Evolutionary conservation across 2,113 vertebrate genomes (phyloP).

Genomic region (Xiphophorus hellerii): DNA sequence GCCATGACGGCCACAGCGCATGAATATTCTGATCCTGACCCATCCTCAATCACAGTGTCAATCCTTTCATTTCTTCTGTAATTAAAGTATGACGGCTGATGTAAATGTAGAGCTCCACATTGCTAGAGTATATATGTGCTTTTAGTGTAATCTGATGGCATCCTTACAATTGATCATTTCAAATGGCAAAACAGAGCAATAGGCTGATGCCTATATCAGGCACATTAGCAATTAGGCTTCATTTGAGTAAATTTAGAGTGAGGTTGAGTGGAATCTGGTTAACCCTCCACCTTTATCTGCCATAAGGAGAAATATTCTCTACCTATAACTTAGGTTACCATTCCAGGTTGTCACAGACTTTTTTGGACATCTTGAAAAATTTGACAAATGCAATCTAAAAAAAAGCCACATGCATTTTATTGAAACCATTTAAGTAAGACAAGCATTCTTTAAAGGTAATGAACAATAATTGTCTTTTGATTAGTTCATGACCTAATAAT

Average conservation of each 20-base stretch:
- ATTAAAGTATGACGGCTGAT: slow-evolving; percentile 47
- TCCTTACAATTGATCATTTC: background rate
- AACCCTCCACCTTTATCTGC: background rate
- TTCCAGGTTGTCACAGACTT: too few species aligned
- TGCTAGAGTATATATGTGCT: background rate
- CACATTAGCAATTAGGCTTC: background rate
- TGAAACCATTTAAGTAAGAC: background rate
- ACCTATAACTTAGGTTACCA: too few species aligned
- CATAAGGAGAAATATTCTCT: background rate
- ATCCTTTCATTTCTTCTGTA: slow-evolving; percentile 34
- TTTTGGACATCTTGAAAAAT: background rate
- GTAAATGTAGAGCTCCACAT: slow-evolving; percentile 11
- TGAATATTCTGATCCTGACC: slow-evolving; percentile 43
- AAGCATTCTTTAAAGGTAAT: background rate
- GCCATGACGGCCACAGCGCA: background rate
- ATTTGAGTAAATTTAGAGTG: slow-evolving; percentile 1
- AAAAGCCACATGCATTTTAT: background rate
- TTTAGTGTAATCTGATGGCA: too few species aligned
- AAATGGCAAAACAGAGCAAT: background rate
- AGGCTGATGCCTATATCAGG: background rate
- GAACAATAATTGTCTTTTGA: background rate
- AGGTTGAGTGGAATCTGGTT: background rate
- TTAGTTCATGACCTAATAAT: background rate
- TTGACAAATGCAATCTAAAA: too few species aligned
- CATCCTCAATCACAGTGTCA: slow-evolving; percentile 39